A percentile compares a stretch with the other conserved stretches of the same genome.
phyloP scores from a whole-genome alignment of 1,140 invertebrate species.

The Vanessa atalanta region DNA sequence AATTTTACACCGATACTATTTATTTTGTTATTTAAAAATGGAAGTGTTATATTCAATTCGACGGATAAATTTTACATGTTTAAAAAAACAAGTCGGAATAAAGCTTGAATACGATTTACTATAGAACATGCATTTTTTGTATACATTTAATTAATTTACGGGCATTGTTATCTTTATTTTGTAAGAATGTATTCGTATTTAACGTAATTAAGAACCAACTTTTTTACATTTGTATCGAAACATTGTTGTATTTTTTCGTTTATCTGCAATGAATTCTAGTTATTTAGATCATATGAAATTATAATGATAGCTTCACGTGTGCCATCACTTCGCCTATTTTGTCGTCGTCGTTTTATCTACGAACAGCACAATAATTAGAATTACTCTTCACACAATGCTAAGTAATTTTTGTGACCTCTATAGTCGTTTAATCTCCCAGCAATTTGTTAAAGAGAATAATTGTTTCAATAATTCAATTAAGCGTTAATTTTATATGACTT shows the following conservation, averaged over 20 bases:
- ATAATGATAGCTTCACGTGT: conserved; percentile 6
- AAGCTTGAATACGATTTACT: neutral
- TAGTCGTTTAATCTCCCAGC: no score
- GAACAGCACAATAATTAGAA: conserved; percentile 10
- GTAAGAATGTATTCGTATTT: neutral
- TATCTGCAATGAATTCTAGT: neutral
- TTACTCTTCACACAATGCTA: neutral
- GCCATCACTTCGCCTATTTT: conserved; percentile 16
- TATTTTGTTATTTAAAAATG: neutral
- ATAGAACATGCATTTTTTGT: neutral
- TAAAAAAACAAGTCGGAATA: neutral
- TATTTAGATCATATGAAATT: neutral
- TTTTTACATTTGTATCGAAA: conserved; percentile 5
- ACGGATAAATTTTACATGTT: neutral
- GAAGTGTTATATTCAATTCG: neutral
- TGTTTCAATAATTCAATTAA: no score
- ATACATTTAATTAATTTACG: neutral
- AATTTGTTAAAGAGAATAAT: no score
- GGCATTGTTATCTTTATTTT: conserved; percentile 1
- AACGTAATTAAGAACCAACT: neutral
- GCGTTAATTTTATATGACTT: neutral
- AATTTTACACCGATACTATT: neutral
- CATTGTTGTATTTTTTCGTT: no score
- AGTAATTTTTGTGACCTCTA: no score
- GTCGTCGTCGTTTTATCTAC: neutral